Percentiles rank a stretch among this genome's conserved stretches.
Evolutionary conservation across 1,140 invertebrate genomes (phyloP).

Genomic region (Nilaparvata lugens): DNA sequence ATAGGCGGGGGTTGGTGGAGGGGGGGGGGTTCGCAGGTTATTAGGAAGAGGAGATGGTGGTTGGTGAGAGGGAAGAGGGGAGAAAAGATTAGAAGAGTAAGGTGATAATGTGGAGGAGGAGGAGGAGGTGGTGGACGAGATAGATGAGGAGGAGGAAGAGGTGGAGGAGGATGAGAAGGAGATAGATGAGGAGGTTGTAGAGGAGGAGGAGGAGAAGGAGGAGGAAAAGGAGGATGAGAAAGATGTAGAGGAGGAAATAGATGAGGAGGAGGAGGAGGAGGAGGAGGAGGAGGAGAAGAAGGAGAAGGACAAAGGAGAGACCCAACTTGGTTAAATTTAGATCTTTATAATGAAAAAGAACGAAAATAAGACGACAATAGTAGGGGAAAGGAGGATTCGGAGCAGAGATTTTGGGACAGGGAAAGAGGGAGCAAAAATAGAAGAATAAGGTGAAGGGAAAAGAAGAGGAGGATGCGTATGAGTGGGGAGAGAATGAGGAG

Average conservation of each 20-base stretch:
- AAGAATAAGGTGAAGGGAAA: too few species aligned
- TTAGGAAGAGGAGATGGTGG: neutral
- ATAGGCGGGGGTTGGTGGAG: too few species aligned
- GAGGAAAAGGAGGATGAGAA: neutral
- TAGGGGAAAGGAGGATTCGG: neutral
- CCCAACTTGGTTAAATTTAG: too few species aligned
- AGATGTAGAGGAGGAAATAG: neutral
- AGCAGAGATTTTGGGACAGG: too few species aligned
- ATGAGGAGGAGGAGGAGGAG: conserved; percentile 1
- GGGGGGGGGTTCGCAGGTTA: too few species aligned
- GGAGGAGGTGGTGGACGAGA: neutral
- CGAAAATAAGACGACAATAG: neutral
- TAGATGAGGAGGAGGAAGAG: neutral
- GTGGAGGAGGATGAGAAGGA: too few species aligned
- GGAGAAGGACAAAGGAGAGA: neutral
- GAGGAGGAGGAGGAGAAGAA: neutral
- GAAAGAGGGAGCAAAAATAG: too few species aligned
- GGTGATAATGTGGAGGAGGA: too few species aligned
- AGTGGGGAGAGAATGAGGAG: too few species aligned
- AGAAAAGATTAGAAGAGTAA: neutral
- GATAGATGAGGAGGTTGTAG: neutral
- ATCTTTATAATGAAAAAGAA: neutral
- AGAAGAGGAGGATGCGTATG: too few species aligned
- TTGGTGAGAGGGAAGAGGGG: too few species aligned
- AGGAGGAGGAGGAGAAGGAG: neutral